Percentiles rank a stretch among this genome's conserved stretches.
phyloP scores from a whole-genome alignment of 2,797 vertebrate genomes.

The Gouania willdenowi region DNA sequence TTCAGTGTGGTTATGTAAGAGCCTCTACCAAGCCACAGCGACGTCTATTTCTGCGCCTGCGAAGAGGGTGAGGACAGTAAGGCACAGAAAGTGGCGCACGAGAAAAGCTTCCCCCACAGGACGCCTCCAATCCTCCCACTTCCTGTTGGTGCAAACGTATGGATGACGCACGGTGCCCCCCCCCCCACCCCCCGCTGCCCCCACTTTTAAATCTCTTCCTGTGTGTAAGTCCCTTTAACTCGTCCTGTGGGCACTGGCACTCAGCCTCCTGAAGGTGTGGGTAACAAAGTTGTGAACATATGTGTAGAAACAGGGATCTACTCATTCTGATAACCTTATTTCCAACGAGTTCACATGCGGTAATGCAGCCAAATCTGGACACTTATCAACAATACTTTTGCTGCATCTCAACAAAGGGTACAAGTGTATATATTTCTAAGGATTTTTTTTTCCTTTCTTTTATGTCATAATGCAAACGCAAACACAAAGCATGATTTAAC shows the following conservation, averaged over 20 bases:
- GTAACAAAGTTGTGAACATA: slow-evolving; percentile 34
- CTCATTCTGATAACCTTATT: slow-evolving; percentile 2
- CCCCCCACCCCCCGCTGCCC: too few relatives aligned
- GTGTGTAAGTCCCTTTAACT: slow-evolving; percentile 18
- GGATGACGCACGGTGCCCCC: slow-evolving; percentile 60
- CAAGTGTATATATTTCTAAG: too few relatives aligned
- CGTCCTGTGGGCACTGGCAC: slow-evolving; percentile 16
- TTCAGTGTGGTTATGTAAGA: slow-evolving; percentile 51
- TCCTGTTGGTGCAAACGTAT: slow-evolving; percentile 73
- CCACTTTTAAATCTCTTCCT: too few relatives aligned
- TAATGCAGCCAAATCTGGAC: background rate
- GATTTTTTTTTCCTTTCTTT: too few relatives aligned
- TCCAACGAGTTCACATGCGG: background rate
- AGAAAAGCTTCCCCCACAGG: slow-evolving; percentile 60
- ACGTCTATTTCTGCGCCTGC: slow-evolving; percentile 60
- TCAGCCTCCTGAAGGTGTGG: slow-evolving; percentile 14
- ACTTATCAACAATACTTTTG: too few relatives aligned
- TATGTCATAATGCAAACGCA: too few relatives aligned
- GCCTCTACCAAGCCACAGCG: slow-evolving; percentile 38
- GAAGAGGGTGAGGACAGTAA: slow-evolving; percentile 62
- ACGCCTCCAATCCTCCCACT: slow-evolving; percentile 57
- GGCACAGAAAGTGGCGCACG: slow-evolving; percentile 51
- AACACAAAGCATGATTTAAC: too few relatives aligned
- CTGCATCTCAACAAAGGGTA: too few relatives aligned
- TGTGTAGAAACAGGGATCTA: background rate